Evolutionary conservation across 2,888 invertebrate genomes (phyloP).

Genomic region (Noctua janthe): DNA sequence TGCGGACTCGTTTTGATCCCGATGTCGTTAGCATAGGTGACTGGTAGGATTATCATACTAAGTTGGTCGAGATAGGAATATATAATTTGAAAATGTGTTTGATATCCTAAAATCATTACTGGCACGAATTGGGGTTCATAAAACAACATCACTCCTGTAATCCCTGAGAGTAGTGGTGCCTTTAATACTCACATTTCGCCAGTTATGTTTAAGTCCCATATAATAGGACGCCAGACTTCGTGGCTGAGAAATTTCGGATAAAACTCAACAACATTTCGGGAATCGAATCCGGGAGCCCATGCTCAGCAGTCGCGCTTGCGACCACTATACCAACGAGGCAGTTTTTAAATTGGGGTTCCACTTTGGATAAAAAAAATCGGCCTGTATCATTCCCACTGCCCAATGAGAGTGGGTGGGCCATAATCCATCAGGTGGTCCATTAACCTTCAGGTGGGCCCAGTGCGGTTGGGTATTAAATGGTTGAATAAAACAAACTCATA

Average conservation of each 20-base stretch:
- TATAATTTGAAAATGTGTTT: background rate
- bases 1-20: background rate
- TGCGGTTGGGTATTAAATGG: background rate
- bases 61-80: background rate
- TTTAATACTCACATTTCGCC: too few relatives aligned
- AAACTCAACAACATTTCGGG: background rate
- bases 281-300: background rate
- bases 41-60: too few relatives aligned
- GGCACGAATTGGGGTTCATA: background rate
- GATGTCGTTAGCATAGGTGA: background rate
- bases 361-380: background rate
- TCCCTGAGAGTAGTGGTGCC: background rate
- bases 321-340: background rate
- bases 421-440: too few relatives aligned
- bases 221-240: background rate
- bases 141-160: background rate
- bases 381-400: background rate
- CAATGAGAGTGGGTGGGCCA: too few relatives aligned
- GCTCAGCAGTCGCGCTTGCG: background rate
- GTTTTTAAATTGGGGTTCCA: background rate
- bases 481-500: slow-evolving; percentile 74
- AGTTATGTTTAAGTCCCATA: background rate
- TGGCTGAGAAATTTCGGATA: background rate
- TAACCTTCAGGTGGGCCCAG: too few relatives aligned
- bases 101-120: background rate